phyloP scores from a whole-genome alignment of 2,797 vertebrate species.

The Onychomys leucogaster region DNA sequence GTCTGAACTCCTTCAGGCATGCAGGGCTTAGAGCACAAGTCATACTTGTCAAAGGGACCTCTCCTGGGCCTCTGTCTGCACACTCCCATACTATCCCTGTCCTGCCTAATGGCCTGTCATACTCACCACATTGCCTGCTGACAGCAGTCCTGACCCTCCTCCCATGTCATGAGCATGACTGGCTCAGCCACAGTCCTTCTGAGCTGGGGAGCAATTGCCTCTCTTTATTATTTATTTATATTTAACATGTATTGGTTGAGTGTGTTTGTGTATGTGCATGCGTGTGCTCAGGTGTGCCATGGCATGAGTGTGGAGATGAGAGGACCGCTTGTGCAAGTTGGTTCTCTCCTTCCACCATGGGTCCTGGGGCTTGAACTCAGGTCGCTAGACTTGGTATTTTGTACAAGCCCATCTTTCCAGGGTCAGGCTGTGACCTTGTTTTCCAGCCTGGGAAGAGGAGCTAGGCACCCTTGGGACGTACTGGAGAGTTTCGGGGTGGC shows the following conservation, averaged over 20 bases:
- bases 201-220: no score
- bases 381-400: not conserved
- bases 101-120: not conserved
- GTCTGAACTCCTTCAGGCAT: not conserved
- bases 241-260: not conserved
- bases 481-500: not conserved
- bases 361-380: not conserved
- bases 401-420: rapidly evolving
- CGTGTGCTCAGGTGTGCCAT: not conserved
- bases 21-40: not conserved
- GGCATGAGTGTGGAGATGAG: not conserved
- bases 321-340: not conserved
- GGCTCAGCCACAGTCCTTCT: not conserved
- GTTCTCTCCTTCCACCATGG: not conserved
- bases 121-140: rapidly evolving
- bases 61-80: not conserved
- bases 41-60: not conserved
- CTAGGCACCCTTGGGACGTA: not conserved
- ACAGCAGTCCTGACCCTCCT: not conserved
- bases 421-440: not conserved
- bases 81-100: rapidly evolving
- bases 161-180: not conserved
- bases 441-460: no score
- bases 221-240: not conserved
- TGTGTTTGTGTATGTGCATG: not conserved